Evolutionary conservation across 92 coral and sea anemone species (phyloP).

Genomic region (Parazoanthus darwini): DNA sequence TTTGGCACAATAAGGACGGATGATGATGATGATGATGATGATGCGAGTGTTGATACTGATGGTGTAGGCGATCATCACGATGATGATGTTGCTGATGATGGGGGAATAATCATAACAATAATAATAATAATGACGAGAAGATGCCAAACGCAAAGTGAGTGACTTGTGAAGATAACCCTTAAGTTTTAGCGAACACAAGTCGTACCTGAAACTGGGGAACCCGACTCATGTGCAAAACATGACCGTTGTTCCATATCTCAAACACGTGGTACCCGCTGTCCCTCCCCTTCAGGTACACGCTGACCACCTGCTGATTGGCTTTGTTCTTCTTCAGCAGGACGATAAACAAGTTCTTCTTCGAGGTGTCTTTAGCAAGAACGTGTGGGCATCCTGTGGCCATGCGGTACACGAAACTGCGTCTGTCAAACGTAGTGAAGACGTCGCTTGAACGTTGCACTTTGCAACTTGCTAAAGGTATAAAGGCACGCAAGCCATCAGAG

Average conservation of each 20-base stretch:
- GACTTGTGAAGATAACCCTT: not conserved
- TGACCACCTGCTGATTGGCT: constrained; percentile 37
- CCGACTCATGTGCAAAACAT: constrained; percentile 40
- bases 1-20: no score
- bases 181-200: no score
- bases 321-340: constrained; percentile 42
- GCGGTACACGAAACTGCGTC: constrained; percentile 35
- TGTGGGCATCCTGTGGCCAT: constrained; percentile 57
- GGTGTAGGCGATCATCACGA: no score
- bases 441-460: constrained; percentile 16
- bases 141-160: not conserved
- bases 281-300: constrained; percentile 44
- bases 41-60: not conserved
- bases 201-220: constrained; percentile 39
- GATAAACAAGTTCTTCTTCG: constrained; percentile 49
- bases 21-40: not conserved
- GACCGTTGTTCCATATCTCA: constrained; percentile 38
- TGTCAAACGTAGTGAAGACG: constrained; percentile 49
- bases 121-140: no score
- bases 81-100: no score
- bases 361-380: constrained; percentile 59
- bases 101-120: no score
- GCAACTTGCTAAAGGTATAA: constrained; percentile 12
- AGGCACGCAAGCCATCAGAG: not conserved
- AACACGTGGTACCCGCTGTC: constrained; percentile 43